Evolutionary conservation across 2,888 invertebrate species (phyloP), one percentile per base, ranked within the genome.

Genomic region (Hirtodrosophila cameraria): DNA sequence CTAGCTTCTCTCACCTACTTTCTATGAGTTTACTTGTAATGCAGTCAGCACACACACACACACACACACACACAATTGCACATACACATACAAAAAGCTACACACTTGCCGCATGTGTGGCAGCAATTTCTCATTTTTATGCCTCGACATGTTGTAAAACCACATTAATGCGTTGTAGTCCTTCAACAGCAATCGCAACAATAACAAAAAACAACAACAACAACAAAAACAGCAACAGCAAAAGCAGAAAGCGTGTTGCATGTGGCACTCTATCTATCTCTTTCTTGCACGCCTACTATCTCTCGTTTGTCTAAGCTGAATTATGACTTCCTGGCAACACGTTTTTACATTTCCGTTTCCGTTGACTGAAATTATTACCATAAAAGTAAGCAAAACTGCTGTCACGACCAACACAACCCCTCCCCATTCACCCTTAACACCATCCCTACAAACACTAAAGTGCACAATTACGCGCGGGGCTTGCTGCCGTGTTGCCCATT

Each of bases 301-400:
- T 82, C 36, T 68, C 76, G 84, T 82, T 83, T 86, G 82, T 80
- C 82, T 86, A 86, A 82, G 84, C 82, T 82, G 72, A 82, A 80
- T 83, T 76, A 82, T 86, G 81, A 83, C 77, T 86, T 82, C 86
- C 82, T 86, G 86, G 69, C 67, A 86, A 86, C 82, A 83, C 86
- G 74, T 86, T 82, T 82, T 86, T 86, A 82, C 80, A 82, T 82
- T 86, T 82, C 82, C 82, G 74, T 70, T 82, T 86, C 82, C 84
- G 82, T 45, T 79, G 65, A 67, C 81, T 75, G 72, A 86, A 82
- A 82, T 83, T 75, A 86, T 82, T 80, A 76, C 75, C 83, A 80
- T 72, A 78, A 85, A 78, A 67, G 85, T 85, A 72, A 82, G 72
- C 69, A 74, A 59, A 67, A 70, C 70, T 58, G 62, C 43, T 42